Percentiles rank a stretch among this genome's conserved stretches.
These are phyloP conservation scores for Dallia pectoralis DNA, from an alignment of 2,797 vertebrate genomes.

Conservation along the genomic window DNA sequence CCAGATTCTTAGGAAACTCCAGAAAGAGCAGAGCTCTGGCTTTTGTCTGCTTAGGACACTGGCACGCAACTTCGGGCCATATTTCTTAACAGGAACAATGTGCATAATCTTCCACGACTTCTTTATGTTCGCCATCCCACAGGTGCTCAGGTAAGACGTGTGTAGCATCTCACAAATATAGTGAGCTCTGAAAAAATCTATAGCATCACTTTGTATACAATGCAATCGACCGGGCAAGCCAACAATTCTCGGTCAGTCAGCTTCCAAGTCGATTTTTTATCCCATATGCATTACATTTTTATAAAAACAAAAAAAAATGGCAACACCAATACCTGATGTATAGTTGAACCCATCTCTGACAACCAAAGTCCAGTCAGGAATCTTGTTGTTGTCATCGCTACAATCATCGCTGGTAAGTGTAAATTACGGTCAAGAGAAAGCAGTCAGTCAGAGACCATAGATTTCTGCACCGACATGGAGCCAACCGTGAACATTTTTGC, in stretches of 20 bases:
- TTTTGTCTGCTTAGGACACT: conserved; percentile 80
- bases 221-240: not conserved
- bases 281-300: conserved; percentile 30
- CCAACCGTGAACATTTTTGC: conserved; percentile 8
- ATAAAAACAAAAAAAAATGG: conserved; percentile 51
- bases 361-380: conserved; percentile 67
- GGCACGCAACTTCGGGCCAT: conserved; percentile 79
- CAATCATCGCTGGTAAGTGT: conserved; percentile 65
- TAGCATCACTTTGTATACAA: not conserved
- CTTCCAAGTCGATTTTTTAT: not conserved
- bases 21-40: conserved; percentile 69
- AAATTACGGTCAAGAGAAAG: conserved; percentile 74
- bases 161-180: not conserved
- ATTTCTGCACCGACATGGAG: conserved; percentile 46
- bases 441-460: conserved; percentile 65
- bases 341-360: conserved; percentile 33
- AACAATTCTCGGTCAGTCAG: not conserved
- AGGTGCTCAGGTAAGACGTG: conserved; percentile 83
- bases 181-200: not conserved
- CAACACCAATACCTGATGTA: conserved; percentile 48
- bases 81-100: conserved; percentile 84
- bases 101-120: conserved; percentile 83
- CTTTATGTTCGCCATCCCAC: conserved; percentile 89
- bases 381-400: conserved; percentile 76
- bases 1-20: conserved; percentile 80